Evolutionary conservation across 1,140 invertebrate species (phyloP).

Genomic region (Drosophila carrolli): DNA sequence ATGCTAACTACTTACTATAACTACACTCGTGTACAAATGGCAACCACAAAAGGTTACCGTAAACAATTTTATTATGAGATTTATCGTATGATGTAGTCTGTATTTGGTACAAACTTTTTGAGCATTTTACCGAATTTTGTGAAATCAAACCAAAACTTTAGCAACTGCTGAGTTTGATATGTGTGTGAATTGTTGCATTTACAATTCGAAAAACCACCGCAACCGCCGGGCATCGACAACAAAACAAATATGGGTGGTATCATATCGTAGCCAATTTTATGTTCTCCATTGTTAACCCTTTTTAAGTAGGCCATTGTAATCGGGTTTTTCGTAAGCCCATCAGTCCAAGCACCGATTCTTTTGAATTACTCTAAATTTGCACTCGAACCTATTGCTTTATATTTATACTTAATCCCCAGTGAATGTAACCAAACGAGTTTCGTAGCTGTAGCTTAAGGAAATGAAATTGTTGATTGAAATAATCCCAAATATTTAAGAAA

Average conservation of each 20-base stretch:
- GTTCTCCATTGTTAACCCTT: constrained; percentile 27
- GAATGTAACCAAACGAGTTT: constrained; percentile 48
- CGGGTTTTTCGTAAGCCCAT: neutral
- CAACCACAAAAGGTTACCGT: constrained; percentile 16
- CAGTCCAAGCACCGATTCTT: constrained; percentile 31
- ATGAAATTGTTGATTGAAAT: constrained; percentile 32
- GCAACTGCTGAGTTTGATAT: constrained; percentile 55
- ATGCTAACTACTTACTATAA: constrained; percentile 46
- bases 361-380: constrained; percentile 35
- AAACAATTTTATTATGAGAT: constrained; percentile 75
- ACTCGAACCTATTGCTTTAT: constrained; percentile 12
- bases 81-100: constrained; percentile 64
- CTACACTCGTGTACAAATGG: constrained; percentile 52
- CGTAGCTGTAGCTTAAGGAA: constrained; percentile 47
- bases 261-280: constrained; percentile 49
- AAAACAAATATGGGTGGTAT: constrained; percentile 12
- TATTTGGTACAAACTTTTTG: constrained; percentile 80
- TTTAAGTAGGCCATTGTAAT: constrained; percentile 26
- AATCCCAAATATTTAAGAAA: constrained; percentile 23
- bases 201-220: constrained; percentile 43
- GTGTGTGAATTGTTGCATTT: constrained; percentile 53
- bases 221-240: constrained; percentile 20
- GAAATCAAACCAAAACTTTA: constrained; percentile 38
- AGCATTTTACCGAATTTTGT: constrained; percentile 72
- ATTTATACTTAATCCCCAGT: constrained; percentile 14